Percentiles rank a stretch among this genome's conserved stretches.
Evolutionary conservation across 2,113 vertebrate species (phyloP).

Genomic region (Halichoerus grypus): DNA sequence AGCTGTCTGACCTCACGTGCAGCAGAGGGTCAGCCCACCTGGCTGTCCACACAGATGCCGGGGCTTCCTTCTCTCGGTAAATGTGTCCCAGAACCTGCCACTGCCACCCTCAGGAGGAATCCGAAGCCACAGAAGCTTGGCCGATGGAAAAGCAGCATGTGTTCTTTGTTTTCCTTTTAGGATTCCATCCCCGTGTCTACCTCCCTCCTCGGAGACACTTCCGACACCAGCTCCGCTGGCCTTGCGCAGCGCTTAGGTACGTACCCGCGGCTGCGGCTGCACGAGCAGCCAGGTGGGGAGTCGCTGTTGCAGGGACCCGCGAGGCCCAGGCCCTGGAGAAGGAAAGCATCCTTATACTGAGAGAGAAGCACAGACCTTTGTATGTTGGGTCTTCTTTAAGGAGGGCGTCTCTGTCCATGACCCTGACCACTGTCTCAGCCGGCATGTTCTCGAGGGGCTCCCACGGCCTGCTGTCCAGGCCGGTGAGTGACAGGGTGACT

Average conservation of each 20-base stretch:
- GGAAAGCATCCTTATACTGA: not conserved
- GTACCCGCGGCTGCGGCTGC: conserved; percentile 38
- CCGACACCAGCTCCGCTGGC: conserved; percentile 91
- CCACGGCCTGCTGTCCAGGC: rapidly evolving
- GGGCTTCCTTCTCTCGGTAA: not conserved
- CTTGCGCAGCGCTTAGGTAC: conserved; percentile 95
- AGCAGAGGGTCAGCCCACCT: not conserved
- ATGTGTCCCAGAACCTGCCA: not conserved
- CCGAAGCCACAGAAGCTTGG: not conserved
- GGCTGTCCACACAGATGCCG: not conserved
- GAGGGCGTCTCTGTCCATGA: not conserved
- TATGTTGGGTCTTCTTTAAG: not conserved
- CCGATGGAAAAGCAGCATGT: not conserved
- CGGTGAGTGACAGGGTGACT: not conserved
- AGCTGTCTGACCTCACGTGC: not conserved
- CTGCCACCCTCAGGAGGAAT: not conserved
- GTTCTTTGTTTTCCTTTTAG: conserved; percentile 84
- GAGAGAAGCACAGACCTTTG: not conserved
- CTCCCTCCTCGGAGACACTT: conserved; percentile 93
- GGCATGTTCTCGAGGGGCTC: not conserved
- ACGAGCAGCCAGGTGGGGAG: not conserved
- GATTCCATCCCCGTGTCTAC: conserved; percentile 93
- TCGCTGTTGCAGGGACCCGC: not conserved
- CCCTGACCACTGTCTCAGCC: not conserved
- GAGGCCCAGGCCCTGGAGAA: not conserved